phyloP scores from a whole-genome alignment of 2,113 vertebrate species.

The Grantiella picta region DNA sequence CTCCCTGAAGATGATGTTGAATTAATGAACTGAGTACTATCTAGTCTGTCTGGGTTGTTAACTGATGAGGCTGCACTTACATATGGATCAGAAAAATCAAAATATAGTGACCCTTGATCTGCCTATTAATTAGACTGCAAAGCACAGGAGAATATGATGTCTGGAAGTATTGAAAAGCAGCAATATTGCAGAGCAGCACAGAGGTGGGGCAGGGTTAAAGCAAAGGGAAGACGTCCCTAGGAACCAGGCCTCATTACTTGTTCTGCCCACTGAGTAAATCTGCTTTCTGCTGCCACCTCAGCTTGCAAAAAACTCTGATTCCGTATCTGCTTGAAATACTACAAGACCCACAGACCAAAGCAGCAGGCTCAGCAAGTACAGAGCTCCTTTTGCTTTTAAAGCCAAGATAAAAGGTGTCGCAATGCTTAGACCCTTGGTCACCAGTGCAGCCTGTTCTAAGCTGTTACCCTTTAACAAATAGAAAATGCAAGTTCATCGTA shows the following conservation, averaged over 20 bases:
- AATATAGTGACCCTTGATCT: neutral
- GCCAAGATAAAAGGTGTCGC: neutral
- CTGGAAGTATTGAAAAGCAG: neutral
- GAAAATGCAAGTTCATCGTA: neutral
- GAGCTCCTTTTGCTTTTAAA: neutral
- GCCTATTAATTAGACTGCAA: neutral
- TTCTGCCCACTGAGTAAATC: neutral
- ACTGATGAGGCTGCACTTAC: neutral
- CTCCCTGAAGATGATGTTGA: neutral
- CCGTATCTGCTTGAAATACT: neutral
- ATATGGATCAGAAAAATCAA: neutral
- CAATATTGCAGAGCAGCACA: neutral
- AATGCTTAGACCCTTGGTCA: neutral
- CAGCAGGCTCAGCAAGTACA: neutral
- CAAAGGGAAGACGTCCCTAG: neutral
- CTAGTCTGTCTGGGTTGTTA: neutral
- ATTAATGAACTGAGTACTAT: neutral
- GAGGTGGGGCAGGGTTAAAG: neutral
- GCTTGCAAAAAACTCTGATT: neutral
- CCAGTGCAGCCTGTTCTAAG: neutral
- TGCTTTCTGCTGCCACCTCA: neutral
- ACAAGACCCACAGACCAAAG: neutral
- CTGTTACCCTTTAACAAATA: neutral
- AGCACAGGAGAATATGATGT: rapidly evolving
- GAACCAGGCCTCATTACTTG: neutral